Base-by-base conservation (phyloP, 2,888 invertebrate species). In the Pimpla rufipes region DNA sequence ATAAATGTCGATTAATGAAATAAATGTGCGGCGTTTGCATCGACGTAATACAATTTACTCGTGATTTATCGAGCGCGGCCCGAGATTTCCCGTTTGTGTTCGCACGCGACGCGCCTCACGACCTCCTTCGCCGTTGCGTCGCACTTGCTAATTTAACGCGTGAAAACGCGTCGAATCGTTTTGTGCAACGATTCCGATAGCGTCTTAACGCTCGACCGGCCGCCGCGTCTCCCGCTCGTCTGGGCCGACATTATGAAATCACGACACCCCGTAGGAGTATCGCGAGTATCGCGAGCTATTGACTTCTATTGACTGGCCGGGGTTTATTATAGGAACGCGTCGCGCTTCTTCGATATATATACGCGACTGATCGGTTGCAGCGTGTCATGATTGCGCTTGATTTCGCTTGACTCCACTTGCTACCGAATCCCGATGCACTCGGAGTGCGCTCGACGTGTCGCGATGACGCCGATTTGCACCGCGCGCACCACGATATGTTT, bases 401-500 rank as follows among this genome's bases (percentile, higher is more conserved):
- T 84, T 84, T 79, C 73, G 67, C 75, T 85, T 85, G 81, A 83
- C 81, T 81, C 77, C 81, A 84, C 81, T 85, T 79, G 68, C 42
- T 79, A 64, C 42, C 52, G 57, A 47, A 74, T 75, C 75, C 45
- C 18, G 45, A 71, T 62, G 59, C 70, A 64, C 52, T 70, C 18
- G 8, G 18, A 23, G 11, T 62, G 29, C 55, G 35, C 18, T 29
- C 29, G 23, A 21, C 18, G 16, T 37, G 57, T 47, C 66, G 66
- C 37, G 23, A 73, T 29, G 29, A 66, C 50, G 18, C 35, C 4
- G 37, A 7, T n/a, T 59, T 37, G 37, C 5, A 35, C 16, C 29
- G 7, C n/a, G 7, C 7, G 16, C 16, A 59, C 29, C 37, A 8
- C 29, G n/a, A 59, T 59, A 59, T n/a, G n/a, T 35, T 59, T 16